Base-by-base conservation (phyloP, 2,113 vertebrate species). In the Thymallus thymallus region DNA sequence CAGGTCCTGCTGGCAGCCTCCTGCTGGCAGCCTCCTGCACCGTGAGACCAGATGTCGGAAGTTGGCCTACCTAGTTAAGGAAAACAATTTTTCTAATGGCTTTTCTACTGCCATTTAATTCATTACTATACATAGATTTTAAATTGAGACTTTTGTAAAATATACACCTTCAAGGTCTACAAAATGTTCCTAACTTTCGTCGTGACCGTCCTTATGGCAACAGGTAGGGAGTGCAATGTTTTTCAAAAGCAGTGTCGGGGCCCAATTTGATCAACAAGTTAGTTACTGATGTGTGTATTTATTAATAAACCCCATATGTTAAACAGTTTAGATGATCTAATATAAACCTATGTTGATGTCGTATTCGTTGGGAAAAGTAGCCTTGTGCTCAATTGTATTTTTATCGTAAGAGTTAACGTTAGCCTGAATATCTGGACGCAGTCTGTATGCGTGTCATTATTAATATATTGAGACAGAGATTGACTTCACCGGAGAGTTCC, bases 141-240 rank as follows among this genome's bases (percentile, higher is more conserved):
- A 7, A 24, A 61, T 24, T 24, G 7, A 22, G n/a, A 24, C 16
- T 61, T n/a, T 5, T 22, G 0, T 10, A 3, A 22, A 61, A 76
- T 20, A 75, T 0, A 0, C 1, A 0, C 61, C 10, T 46, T 62
- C 61, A n/a, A n/a, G 77, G 68, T 79, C 13, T 67, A 9, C 7
- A 88, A 80, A 1, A 90, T 86, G 89, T 82, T 89, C 14, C 86
- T 86, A 87, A 77, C 48, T 20, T 7, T 89, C 3, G 29, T 90
- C 24, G 13, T 87, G 73, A 82, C 64, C 68, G 84, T 79, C 23
- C 69, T 90, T 22, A 80, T 91, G 84, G 86, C 89, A 46, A 78
- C 88, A 90, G 91, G 91, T 92, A 81, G 84, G 85, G 70, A 72
- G 23, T 35, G 22, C 45, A 30, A n/a, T 71, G 14, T 80, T 69